Base-by-base conservation (phyloP, 2,113 vertebrate genomes). In the Caracal caracal region DNA sequence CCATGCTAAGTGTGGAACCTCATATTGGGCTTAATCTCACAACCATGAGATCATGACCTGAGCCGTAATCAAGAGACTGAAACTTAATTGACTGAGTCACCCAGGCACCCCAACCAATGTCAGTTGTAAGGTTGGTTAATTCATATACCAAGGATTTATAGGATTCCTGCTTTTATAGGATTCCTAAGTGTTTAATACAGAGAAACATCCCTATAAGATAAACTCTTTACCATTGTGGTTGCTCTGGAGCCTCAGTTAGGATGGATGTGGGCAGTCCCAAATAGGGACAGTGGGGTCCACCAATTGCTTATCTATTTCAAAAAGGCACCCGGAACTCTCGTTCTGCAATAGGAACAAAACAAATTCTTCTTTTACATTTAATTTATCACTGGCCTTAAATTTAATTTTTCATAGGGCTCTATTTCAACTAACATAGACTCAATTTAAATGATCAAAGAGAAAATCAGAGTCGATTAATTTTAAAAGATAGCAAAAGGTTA, bases 381-480 rank as follows among this genome's bases (percentile, higher is more conserved):
- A 86, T 51, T 89, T 65, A 65, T 53, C 8, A 78, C 30, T 49
- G 10, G 3, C 11, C 49, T 93, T 91, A 71, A 35, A 33, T 20
- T 86, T 76, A 82, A 76, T 59, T 92, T 81, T 86, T 84, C 49
- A 80, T 81, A 81, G 76, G 35, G 33, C 4, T 71, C 84, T 78
- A 59, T 82, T 82, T 81, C 30, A 86, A 35, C 56, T n/a, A 61
- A 84, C 56, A 13, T 43, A 75, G 56, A 80, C 51, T 65, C 19
- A 11, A 66, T 82, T 79, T 94, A 92, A 66, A 79, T 28, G 16
- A 83, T 53, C 24, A 83, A 90, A 93, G 73, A 71, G 28, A 90
- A 94, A 87, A 49, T 95, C 66, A 95, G 82, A 90, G 10, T 35
- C 20, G 22, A 51, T 86, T 53, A 79, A 81, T 90, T 97, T 87